These are phyloP conservation scores for Trogon surrucura DNA, from an alignment of 2,113 vertebrate species.

Conservation along the genomic window DNA sequence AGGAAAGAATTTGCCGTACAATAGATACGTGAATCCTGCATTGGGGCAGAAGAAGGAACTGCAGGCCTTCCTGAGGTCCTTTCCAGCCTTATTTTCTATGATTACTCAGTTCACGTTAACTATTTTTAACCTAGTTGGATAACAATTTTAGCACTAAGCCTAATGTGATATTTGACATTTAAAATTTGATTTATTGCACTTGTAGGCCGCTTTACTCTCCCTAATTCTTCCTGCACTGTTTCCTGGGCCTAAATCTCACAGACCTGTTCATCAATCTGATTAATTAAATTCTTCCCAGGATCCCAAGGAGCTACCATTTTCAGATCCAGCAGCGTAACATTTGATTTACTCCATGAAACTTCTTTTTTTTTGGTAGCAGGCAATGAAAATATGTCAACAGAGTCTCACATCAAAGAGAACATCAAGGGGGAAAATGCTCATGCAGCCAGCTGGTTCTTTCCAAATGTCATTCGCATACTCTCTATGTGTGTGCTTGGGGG, in stretches of 20 bases:
- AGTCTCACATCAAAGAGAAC: slow-evolving; percentile 2
- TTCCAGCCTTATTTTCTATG: background rate
- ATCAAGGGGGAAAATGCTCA: background rate
- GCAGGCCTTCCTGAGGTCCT: background rate
- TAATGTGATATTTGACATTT: background rate
- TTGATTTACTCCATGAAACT: background rate
- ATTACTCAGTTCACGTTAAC: background rate
- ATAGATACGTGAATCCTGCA: background rate
- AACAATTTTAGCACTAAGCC: background rate
- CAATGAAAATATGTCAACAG: background rate
- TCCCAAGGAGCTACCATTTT: background rate
- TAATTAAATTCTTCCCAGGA: background rate
- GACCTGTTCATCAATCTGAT: background rate
- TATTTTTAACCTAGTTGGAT: background rate
- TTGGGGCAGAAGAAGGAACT: rapidly evolving
- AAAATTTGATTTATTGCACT: background rate
- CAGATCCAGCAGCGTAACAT: background rate
- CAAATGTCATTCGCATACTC: background rate
- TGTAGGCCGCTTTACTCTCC: rapidly evolving
- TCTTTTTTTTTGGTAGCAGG: background rate
- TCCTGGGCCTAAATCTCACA: background rate
- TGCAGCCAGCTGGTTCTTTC: background rate
- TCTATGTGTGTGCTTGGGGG: background rate
- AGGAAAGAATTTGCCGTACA: background rate
- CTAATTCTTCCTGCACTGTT: background rate